Evolutionary conservation across 2,797 vertebrate genomes (phyloP).

Genomic region (Eulemur mongoz): DNA sequence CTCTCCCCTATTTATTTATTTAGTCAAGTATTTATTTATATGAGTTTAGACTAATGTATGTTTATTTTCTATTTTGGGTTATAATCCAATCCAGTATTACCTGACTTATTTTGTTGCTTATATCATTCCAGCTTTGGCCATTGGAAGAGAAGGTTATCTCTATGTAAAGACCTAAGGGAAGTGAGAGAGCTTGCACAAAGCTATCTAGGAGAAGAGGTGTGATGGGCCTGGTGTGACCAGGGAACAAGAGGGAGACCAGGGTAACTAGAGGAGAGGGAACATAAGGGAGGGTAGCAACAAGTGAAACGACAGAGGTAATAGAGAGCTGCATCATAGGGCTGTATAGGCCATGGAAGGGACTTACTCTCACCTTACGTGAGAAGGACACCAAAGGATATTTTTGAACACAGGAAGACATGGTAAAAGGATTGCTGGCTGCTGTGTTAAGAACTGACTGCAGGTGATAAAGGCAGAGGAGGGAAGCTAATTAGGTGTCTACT

Average conservation of each 20-base stretch:
- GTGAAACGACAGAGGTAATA: not conserved
- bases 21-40: conserved; percentile 27
- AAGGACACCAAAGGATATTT: conserved; percentile 2
- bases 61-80: conserved; percentile 33
- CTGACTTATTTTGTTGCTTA: conserved; percentile 17
- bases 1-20: not conserved
- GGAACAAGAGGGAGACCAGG: not conserved
- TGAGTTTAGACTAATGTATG: conserved; percentile 19
- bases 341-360: not conserved
- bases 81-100: conserved; percentile 38
- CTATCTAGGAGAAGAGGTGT: not conserved
- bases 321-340: not conserved
- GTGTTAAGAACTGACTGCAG: not conserved
- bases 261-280: not conserved
- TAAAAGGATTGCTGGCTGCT: not conserved
- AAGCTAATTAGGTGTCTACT: not conserved
- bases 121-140: conserved; percentile 33
- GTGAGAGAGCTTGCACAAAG: not conserved
- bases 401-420: not conserved
- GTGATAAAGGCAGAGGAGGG: not conserved
- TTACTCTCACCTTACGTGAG: not conserved
- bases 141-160: not conserved
- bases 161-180: conserved; percentile 1
- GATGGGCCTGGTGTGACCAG: not conserved
- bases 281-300: not conserved